Percentiles rank a stretch among this genome's conserved stretches.
Evolutionary conservation across 2,113 vertebrate genomes (phyloP).

Genomic region (Lycocorax pyrrhopterus): DNA sequence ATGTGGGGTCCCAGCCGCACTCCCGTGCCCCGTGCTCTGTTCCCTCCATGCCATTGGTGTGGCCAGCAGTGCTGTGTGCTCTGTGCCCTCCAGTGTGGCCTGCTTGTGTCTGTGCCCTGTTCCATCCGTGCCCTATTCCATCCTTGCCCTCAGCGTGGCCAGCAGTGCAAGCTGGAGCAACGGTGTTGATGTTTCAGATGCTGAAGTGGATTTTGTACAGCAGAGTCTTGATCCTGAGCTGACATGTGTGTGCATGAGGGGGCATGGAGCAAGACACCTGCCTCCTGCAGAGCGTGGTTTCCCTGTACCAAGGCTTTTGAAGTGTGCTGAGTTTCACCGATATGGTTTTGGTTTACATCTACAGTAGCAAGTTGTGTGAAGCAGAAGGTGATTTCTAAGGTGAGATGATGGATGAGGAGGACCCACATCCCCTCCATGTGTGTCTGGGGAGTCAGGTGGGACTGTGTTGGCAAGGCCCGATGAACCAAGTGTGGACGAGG

Average conservation of each 20-base stretch:
- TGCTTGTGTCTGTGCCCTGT: fast-evolving
- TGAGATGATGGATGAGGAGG: not conserved
- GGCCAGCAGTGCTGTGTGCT: not conserved
- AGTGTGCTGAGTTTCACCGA: fast-evolving
- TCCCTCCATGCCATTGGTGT: too few relatives aligned
- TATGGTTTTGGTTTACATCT: not conserved
- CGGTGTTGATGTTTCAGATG: not conserved
- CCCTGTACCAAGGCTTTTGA: not conserved
- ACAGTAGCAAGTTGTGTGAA: fast-evolving
- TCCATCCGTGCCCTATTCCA: fast-evolving
- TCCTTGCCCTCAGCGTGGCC: not conserved
- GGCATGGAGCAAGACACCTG: fast-evolving
- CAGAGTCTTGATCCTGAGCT: not conserved
- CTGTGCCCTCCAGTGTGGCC: not conserved
- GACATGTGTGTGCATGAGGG: fast-evolving
- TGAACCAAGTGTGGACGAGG: fast-evolving
- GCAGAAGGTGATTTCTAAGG: not conserved
- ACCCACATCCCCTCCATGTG: fast-evolving
- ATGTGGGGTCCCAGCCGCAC: fast-evolving
- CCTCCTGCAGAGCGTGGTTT: not conserved
- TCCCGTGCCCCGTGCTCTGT: fast-evolving
- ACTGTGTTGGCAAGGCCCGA: fast-evolving
- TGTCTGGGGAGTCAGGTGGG: too few relatives aligned
- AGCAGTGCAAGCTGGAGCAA: not conserved
- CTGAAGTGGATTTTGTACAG: not conserved